Base-by-base conservation (phyloP, 2,888 invertebrate species). In the Ypsolopha sequella region DNA sequence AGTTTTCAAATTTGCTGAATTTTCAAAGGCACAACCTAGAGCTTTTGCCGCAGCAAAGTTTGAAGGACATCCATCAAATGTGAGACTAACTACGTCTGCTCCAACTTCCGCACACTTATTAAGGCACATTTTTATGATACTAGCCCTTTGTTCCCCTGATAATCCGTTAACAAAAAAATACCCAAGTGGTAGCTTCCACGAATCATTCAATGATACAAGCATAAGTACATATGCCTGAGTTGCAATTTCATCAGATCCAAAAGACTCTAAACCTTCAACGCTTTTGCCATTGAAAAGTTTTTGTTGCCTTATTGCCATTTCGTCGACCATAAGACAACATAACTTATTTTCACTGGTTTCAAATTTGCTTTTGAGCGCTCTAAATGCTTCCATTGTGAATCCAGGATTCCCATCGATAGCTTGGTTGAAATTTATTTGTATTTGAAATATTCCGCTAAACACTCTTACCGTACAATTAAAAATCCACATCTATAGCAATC, bases 241-340 rank as follows among this genome's bases (percentile, higher is more conserved):
- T 2, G 53, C 48, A 8, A 41, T 51, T 9, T 9, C 3, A 9
- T 51, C 48, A 2, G 47, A 36, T 35, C 53, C 53, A 43, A 53
- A 44, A 43, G 50, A 50, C 6, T 51, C 43, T n/a, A 51, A 34
- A 7, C 53, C 48, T 48, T 44, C 44, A 24, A 41, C 41, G 38
- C 41, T 47, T 39, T 11, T 9, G 24, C 51, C 50, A 8, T 14
- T 38, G 51, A 41, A 53, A 10, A 38, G 10, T 44, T 48, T 53
- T 50, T 52, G 52, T 6, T 52, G 50, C 36, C 48, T 8, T 24
- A 53, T 50, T 14, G 52, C 43, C 50, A 53, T 53, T 33, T 50
- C 50, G 36, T 53, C 53, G 11, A 41, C 50, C 36, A 51, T 33
- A 41, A 53, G 13, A 11, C 39, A 11, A 34, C 53, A 53, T 43